These are phyloP conservation scores for Thalassaphorura encarpata DNA, from an alignment of 1,140 invertebrate genomes.

Conservation along the genomic window DNA sequence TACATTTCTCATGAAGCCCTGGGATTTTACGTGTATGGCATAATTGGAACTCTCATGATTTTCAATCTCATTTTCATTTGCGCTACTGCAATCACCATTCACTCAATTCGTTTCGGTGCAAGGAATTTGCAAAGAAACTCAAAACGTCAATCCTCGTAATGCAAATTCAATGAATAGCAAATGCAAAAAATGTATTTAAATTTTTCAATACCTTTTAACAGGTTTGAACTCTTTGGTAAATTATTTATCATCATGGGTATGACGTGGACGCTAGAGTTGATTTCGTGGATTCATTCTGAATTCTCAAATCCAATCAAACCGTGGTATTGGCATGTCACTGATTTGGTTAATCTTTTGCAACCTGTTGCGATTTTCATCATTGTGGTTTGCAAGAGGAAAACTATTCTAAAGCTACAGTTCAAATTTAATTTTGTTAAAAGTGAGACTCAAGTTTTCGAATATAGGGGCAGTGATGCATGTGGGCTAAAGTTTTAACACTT, in stretches of 20 bases:
- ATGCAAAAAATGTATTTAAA: no score
- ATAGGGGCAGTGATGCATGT: no score
- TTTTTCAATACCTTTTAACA: no score
- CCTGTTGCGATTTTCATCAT: conserved; percentile 79
- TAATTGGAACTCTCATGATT: background rate
- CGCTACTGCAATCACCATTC: no score
- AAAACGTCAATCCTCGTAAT: no score
- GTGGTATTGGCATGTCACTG: conserved; percentile 36
- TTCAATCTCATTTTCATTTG: background rate
- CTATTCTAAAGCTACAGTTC: background rate
- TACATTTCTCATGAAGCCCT: background rate
- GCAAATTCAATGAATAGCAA: no score
- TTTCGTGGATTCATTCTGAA: conserved; percentile 43
- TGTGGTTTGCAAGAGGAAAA: conserved; percentile 57
- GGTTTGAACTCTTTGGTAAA: conserved; percentile 53
- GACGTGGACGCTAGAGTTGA: conserved; percentile 59
- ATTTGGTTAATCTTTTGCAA: conserved; percentile 67
- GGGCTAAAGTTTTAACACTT: no score
- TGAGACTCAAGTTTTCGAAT: no score
- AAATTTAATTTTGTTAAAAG: background rate
- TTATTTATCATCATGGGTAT: conserved; percentile 62
- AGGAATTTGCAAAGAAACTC: no score
- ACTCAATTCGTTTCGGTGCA: no score
- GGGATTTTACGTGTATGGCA: background rate
- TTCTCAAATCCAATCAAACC: conserved; percentile 4